These are phyloP conservation scores for Sanderia malayensis DNA, from an alignment of 30 jellyfish, hydroid and myxozoan genomes.

Conservation along the genomic window DNA sequence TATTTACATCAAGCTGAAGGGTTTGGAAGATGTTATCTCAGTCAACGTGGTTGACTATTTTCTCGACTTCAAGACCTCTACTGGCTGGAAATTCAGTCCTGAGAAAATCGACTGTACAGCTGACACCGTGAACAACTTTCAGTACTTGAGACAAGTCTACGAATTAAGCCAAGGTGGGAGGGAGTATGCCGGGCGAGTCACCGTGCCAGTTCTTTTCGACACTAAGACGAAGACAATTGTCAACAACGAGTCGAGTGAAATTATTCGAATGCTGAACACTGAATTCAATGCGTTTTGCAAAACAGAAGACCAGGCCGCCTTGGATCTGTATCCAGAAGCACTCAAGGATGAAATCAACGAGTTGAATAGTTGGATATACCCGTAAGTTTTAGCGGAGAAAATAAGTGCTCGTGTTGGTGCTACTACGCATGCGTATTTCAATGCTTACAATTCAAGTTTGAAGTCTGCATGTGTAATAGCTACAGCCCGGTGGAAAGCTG, in stretches of 20 bases:
- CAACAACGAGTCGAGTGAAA: slow-evolving; percentile 70
- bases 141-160: slow-evolving; percentile 64
- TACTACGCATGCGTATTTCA: too few relatives aligned
- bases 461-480: too few relatives aligned
- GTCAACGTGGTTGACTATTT: slow-evolving; percentile 58
- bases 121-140: slow-evolving; percentile 58
- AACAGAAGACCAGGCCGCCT: slow-evolving; percentile 56
- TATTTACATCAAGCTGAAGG: slow-evolving; percentile 44
- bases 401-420: too few relatives aligned
- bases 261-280: slow-evolving; percentile 76
- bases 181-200: slow-evolving; percentile 60
- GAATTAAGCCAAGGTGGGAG: slow-evolving; percentile 46
- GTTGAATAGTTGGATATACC: slow-evolving; percentile 76
- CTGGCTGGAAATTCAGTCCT: slow-evolving; percentile 80
- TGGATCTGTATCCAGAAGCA: slow-evolving; percentile 73
- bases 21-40: slow-evolving; percentile 73
- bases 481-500: too few relatives aligned
- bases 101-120: slow-evolving; percentile 59
- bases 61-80: slow-evolving; percentile 22
- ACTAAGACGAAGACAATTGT: slow-evolving; percentile 73
- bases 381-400: too few relatives aligned
- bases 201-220: slow-evolving; percentile 85
- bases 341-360: slow-evolving; percentile 70
- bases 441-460: too few relatives aligned
- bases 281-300: slow-evolving; percentile 69